Percentiles rank a stretch among this genome's conserved stretches.
Conservation (phyloP, 2,797 vertebrate genomes). For the Clangula hyemalis region DNA sequence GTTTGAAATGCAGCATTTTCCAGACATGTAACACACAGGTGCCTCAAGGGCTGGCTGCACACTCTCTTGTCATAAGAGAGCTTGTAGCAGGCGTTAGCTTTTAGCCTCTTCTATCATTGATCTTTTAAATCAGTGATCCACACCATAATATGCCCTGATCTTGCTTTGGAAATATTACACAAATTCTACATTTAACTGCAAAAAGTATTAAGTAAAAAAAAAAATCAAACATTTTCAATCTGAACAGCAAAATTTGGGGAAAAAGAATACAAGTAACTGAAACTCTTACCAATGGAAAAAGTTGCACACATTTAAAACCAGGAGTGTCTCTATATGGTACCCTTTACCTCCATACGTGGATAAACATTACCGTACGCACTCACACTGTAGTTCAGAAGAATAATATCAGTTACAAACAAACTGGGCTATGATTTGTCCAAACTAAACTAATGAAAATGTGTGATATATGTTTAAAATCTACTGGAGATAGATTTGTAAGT, state of each 20-base stretch:
- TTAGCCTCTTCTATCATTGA: background rate
- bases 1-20: background rate
- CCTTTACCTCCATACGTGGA: background rate
- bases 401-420: slow-evolving; percentile 2
- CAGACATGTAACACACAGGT: background rate
- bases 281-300: background rate
- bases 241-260: background rate
- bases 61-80: background rate
- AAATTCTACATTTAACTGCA: background rate
- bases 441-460: slow-evolving; percentile 38
- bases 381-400: background rate
- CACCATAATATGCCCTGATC: background rate
- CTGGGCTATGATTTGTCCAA: slow-evolving; percentile 2
- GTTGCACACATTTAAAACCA: background rate
- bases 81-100: background rate
- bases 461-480: background rate
- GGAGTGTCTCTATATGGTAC: background rate
- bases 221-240: background rate
- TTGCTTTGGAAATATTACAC: background rate
- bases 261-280: background rate
- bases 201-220: background rate
- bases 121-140: background rate
- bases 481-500: slow-evolving; percentile 19
- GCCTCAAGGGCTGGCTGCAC: background rate
- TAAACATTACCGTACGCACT: background rate